Evolutionary conservation across 2,113 vertebrate genomes (phyloP), one percentile per base, ranked within the genome.

Genomic region (Bubo blakistoni): DNA sequence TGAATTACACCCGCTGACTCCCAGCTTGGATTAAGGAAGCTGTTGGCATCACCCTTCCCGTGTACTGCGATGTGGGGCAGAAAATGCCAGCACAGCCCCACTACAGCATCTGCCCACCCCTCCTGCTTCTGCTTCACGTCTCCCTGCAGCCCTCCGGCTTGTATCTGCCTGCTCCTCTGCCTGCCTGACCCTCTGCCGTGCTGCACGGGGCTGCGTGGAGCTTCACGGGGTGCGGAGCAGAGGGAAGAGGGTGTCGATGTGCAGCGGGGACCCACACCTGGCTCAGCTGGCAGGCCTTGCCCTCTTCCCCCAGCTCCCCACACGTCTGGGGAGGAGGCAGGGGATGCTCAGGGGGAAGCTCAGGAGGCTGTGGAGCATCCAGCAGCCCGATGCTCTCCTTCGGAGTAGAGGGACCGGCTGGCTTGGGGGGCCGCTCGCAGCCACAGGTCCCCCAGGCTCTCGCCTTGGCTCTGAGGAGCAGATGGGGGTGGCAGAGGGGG

Each of bases 281-380:
- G 29, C 57, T 72, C 57, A 1, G 57, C 85, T 29, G 70, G 14
- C 67, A 52, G 76, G 94, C 57, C 65, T 29, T 42, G 73, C n/a
- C 57, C 66, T 81, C 65, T 30, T 74, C 49, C 8, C 27, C 20
- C 76, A 18, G 67, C 71, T 88, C 54, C 49, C 26, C 52, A 16
- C 4, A 5, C 0, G 0, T 0, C 1, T 1, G 5, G 24, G 70
- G 51, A 54, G 25, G 47, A 17, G 57, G 58, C 67, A 25, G 13
- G 18, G 54, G 54, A 16, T 58, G 76, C 32, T 63, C 61, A 38
- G 34, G 27, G 30, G 18, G 19, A 40, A 54, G 58, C 51, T 66
- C 65, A 13, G 79, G 51, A 54, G n/a, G 25, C 32, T 80, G 58
- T 51, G 74, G 70, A 88, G 54, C 81, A 55, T 12, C 81, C 59